Evolutionary conservation across 1,140 invertebrate species (phyloP).

Genomic region (Cylas formicarius): DNA sequence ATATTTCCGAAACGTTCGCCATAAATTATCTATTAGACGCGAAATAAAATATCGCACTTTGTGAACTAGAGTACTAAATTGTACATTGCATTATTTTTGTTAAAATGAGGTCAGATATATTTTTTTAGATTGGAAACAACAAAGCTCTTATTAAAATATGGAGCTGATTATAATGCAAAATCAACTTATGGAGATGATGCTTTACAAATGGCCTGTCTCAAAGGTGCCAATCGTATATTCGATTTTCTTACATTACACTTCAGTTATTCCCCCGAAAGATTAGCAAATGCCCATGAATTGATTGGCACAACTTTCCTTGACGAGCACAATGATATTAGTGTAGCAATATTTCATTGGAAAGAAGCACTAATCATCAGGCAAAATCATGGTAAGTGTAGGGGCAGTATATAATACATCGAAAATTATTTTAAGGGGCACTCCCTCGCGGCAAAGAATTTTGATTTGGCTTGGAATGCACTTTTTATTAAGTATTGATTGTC

Average conservation of each 20-base stretch:
- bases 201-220: constrained; percentile 80
- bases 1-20: background rate
- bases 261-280: constrained; percentile 55
- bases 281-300: constrained; percentile 78
- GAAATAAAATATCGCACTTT: no score
- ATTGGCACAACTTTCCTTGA: constrained; percentile 79
- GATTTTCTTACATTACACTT: constrained; percentile 61
- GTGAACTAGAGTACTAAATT: background rate
- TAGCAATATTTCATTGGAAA: constrained; percentile 60
- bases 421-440: constrained; percentile 8
- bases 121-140: constrained; percentile 68
- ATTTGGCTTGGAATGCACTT: constrained; percentile 5
- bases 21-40: no score
- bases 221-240: constrained; percentile 78
- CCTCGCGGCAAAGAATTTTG: constrained; percentile 3
- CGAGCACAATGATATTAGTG: constrained; percentile 66
- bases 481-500: constrained; percentile 12
- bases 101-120: constrained; percentile 1
- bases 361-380: constrained; percentile 53
- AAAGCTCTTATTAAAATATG: constrained; percentile 68
- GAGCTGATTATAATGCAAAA: constrained; percentile 68
- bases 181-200: constrained; percentile 85
- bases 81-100: background rate
- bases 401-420: constrained; percentile 20
- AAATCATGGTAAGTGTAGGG: constrained; percentile 27